A percentile compares a stretch with the other conserved stretches of the same genome.
Evolutionary conservation across 2,888 invertebrate species (phyloP).

Genomic region (Melanargia galathea): DNA sequence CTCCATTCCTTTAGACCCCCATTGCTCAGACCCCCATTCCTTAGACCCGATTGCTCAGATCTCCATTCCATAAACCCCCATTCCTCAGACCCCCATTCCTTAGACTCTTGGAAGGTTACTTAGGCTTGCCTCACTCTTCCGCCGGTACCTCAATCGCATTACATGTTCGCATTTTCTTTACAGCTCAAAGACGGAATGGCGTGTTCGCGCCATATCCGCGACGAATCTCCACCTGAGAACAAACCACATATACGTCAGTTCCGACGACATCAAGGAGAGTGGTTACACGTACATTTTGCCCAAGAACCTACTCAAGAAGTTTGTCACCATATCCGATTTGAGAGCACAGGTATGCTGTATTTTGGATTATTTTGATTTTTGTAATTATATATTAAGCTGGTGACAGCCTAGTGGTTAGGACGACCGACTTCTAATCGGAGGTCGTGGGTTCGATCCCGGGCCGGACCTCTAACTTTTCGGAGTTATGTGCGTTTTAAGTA

Average conservation of each 20-base stretch:
- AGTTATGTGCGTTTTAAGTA: too few relatives aligned
- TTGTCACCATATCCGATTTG: slow-evolving; percentile 99
- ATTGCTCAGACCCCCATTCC: too few relatives aligned
- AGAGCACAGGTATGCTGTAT: slow-evolving; percentile 90
- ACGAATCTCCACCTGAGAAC: slow-evolving; percentile 98
- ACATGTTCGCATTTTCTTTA: slow-evolving; percentile 9
- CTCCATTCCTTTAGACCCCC: too few relatives aligned
- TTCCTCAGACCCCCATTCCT: too few relatives aligned
- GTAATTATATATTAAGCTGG: too few relatives aligned
- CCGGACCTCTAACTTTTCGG: too few relatives aligned
- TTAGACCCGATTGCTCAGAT: too few relatives aligned
- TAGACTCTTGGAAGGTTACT: not conserved
- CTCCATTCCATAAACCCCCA: too few relatives aligned
- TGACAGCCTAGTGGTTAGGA: too few relatives aligned
- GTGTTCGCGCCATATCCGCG: slow-evolving; percentile 98
- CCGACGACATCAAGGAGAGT: slow-evolving; percentile 99
- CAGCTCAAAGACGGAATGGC: slow-evolving; percentile 99
- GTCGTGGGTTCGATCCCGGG: too few relatives aligned
- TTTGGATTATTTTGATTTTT: not conserved
- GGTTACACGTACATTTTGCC: slow-evolving; percentile 97
- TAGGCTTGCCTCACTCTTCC: not conserved
- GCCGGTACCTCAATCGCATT: not conserved
- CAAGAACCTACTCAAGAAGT: slow-evolving; percentile 99
- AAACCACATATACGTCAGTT: slow-evolving; percentile 99
- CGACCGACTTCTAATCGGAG: too few relatives aligned